Conservation (phyloP, 92 coral and sea anemone species). For the Epizoanthus scotinus region DNA sequence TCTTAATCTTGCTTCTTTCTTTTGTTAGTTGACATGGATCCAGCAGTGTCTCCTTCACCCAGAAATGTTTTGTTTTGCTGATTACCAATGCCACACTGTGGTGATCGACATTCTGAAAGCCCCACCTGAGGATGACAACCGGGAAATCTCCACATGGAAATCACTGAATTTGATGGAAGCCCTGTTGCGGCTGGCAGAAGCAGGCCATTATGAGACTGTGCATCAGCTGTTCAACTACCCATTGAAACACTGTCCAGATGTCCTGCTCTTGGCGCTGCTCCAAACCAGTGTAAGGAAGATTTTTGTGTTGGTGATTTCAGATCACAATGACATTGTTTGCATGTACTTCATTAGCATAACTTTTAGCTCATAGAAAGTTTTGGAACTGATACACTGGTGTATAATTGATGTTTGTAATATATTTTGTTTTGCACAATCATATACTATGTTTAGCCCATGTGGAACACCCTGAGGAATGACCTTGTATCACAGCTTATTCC, state of each 20-base stretch:
- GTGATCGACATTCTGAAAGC: conserved; percentile 86
- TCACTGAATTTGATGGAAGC: conserved; percentile 91
- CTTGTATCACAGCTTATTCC: conserved; percentile 85
- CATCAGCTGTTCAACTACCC: conserved; percentile 79
- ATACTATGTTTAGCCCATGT: conserved; percentile 70
- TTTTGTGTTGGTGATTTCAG: not conserved
- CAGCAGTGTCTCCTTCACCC: conserved; percentile 80
- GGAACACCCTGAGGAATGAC: conserved; percentile 89
- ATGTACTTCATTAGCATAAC: too few relatives aligned
- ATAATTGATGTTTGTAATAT: not conserved
- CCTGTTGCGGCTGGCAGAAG: conserved; percentile 83
- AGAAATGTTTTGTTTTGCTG: conserved; percentile 92
- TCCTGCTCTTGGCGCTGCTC: conserved; percentile 84
- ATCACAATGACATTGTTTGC: too few relatives aligned
- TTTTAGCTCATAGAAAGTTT: not conserved
- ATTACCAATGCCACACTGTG: conserved; percentile 91
- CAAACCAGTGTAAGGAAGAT: conserved; percentile 84
- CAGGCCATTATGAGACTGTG: conserved; percentile 95
- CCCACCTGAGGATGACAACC: conserved; percentile 93
- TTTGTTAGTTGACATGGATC: conserved; percentile 87
- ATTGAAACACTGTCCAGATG: conserved; percentile 92
- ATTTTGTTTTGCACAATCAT: not conserved
- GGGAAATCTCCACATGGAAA: conserved; percentile 92
- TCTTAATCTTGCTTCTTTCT: not conserved
- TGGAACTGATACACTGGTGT: not conserved